phyloP scores from a whole-genome alignment of 1,140 invertebrate species.

The Rhyzopertha dominica region DNA sequence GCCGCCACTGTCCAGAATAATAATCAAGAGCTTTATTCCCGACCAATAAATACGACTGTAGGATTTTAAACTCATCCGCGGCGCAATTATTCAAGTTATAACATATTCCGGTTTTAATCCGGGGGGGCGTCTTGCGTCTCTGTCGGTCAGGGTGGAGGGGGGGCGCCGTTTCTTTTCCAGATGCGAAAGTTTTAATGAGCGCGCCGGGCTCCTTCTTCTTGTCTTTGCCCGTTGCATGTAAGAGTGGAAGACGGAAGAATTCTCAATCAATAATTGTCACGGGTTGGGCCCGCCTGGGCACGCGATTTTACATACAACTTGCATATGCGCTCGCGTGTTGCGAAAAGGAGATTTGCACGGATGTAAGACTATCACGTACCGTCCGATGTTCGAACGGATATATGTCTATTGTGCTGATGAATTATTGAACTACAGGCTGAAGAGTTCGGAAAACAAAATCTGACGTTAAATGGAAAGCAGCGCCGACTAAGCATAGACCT shows the following conservation, averaged over 20 bases:
- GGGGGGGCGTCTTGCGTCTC: constrained; percentile 31
- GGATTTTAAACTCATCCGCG: constrained; percentile 44
- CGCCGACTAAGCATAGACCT: no score
- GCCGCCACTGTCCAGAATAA: constrained; percentile 37
- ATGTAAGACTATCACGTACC: no score
- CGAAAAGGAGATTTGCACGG: no score
- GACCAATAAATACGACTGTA: constrained; percentile 41
- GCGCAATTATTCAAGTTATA: constrained; percentile 45
- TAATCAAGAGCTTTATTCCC: constrained; percentile 38
- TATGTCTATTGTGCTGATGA: no score
- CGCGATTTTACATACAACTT: no score
- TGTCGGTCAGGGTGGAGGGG: constrained; percentile 40
- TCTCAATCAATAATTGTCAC: constrained; percentile 46
- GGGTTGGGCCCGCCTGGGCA: constrained; percentile 25
- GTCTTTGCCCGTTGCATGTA: constrained; percentile 39
- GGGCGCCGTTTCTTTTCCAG: constrained; percentile 42
- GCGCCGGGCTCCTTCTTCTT: constrained; percentile 35
- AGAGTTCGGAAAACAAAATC: no score
- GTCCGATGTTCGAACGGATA: no score
- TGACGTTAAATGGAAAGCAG: no score
- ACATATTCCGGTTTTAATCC: constrained; percentile 45
- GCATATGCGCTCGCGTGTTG: no score
- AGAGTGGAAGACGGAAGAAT: constrained; percentile 40
- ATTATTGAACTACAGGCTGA: no score
- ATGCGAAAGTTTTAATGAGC: constrained; percentile 45